These are phyloP conservation scores for Drosophila trapezifrons DNA, from an alignment of 1,140 invertebrate species.

Conservation along the genomic window DNA sequence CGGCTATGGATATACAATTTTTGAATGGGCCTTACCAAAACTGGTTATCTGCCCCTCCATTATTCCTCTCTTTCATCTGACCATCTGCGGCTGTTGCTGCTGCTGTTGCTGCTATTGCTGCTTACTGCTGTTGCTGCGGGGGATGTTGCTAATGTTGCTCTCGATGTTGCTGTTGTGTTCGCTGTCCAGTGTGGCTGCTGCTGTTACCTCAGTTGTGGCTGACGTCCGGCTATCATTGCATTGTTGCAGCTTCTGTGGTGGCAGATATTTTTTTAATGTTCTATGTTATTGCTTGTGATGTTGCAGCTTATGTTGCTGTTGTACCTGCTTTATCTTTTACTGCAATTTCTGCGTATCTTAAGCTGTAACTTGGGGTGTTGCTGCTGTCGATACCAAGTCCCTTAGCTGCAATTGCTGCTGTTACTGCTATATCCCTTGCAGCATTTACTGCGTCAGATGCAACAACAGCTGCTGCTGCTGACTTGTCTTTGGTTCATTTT, in stretches of 20 bases:
- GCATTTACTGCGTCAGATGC: too few species aligned
- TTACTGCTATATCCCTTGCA: not conserved
- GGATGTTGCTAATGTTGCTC: conserved; percentile 5
- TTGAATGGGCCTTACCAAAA: conserved; percentile 28
- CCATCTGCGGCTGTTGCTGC: conserved; percentile 22
- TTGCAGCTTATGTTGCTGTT: not conserved
- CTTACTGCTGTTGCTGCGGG: conserved; percentile 9
- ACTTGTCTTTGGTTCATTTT: not conserved
- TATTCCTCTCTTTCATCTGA: conserved; percentile 11
- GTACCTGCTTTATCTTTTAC: too few species aligned
- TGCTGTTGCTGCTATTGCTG: conserved; percentile 9
- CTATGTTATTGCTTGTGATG: not conserved
- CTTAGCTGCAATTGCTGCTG: conserved; percentile 1
- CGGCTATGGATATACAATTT: conserved; percentile 60
- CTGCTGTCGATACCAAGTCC: not conserved
- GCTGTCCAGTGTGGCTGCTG: not conserved
- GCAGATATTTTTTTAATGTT: not conserved
- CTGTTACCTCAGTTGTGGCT: too few species aligned
- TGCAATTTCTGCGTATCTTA: too few species aligned
- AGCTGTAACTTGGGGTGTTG: not conserved
- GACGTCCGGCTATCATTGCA: not conserved
- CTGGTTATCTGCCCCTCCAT: conserved; percentile 51
- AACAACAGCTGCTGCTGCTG: not conserved
- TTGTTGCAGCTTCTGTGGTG: conserved; percentile 1
- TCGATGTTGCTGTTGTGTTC: not conserved